Conservation (phyloP, 1,140 invertebrate genomes). For the Drosophila santomea region DNA sequence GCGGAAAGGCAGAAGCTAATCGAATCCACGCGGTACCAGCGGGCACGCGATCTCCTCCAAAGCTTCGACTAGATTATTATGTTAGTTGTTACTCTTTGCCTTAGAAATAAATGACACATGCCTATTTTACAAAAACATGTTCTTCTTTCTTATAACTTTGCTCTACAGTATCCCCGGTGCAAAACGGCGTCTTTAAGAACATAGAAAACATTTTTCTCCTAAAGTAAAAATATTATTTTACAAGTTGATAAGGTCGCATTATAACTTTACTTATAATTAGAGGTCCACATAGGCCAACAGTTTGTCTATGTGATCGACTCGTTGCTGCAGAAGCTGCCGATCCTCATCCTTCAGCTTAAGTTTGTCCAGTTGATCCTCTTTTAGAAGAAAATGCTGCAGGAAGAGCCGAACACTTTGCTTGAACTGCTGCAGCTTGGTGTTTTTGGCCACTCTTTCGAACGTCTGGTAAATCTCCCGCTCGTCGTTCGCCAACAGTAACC, state of each 20-base stretch:
- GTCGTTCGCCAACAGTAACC: slow-evolving; percentile 86
- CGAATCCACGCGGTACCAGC: slow-evolving; percentile 85
- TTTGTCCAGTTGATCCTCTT: slow-evolving; percentile 85
- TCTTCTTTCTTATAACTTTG: neutral
- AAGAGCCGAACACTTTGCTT: slow-evolving; percentile 91
- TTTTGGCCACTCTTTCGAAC: slow-evolving; percentile 88
- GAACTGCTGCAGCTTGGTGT: slow-evolving; percentile 88
- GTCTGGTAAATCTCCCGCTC: slow-evolving; percentile 63
- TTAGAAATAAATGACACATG: slow-evolving; percentile 13
- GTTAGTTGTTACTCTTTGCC: slow-evolving; percentile 47
- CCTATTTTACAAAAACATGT: neutral
- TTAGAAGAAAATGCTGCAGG: slow-evolving; percentile 90
- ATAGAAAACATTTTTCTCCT: neutral
- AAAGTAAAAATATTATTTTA: slow-evolving; percentile 2
- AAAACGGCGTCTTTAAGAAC: neutral
- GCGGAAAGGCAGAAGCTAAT: slow-evolving; percentile 69
- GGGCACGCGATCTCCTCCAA: slow-evolving; percentile 86
- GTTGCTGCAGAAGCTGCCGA: slow-evolving; percentile 84
- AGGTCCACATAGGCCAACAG: slow-evolving; percentile 84
- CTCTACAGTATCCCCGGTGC: too few relatives aligned
- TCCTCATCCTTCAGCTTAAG: slow-evolving; percentile 85
- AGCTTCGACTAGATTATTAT: slow-evolving; percentile 55
- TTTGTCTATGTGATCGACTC: slow-evolving; percentile 86
- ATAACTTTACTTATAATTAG: slow-evolving; percentile 36
- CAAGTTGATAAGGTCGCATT: neutral